Evolutionary conservation across 2,888 invertebrate genomes (phyloP).

Genomic region (Cordilura impudica): DNA sequence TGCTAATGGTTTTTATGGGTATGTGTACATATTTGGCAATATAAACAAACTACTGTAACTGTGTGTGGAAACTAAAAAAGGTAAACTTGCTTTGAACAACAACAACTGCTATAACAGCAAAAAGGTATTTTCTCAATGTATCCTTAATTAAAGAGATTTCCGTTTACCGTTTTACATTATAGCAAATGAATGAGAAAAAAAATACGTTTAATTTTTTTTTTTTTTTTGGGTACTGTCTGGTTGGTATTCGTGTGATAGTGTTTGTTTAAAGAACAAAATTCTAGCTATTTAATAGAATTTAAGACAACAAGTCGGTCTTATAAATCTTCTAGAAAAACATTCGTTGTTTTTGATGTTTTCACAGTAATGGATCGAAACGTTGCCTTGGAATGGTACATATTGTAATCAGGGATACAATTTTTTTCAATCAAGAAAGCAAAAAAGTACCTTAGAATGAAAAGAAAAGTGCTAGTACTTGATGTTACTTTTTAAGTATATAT

Average conservation of each 20-base stretch:
- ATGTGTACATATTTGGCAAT: background rate
- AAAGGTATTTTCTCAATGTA: slow-evolving; percentile 48
- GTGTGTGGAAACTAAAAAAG: slow-evolving; percentile 25
- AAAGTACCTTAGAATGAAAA: too few species aligned
- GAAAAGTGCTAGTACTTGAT: too few species aligned
- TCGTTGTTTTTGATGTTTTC: too few species aligned
- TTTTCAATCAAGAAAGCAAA: too few species aligned
- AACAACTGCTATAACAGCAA: slow-evolving; percentile 1
- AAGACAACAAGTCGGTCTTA: background rate
- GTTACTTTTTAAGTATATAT: too few species aligned
- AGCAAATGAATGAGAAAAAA: background rate
- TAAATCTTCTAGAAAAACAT: too few species aligned
- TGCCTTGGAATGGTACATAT: too few species aligned
- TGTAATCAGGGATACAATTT: too few species aligned
- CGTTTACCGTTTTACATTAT: slow-evolving; percentile 29
- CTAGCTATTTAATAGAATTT: too few species aligned
- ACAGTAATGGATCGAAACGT: too few species aligned
- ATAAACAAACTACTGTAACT: slow-evolving; percentile 27
- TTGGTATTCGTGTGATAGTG: background rate
- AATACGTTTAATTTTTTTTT: background rate
- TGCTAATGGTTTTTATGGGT: slow-evolving; percentile 27
- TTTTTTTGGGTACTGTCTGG: background rate
- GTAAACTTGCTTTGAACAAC: slow-evolving; percentile 10
- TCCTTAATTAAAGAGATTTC: slow-evolving; percentile 64
- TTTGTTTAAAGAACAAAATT: too few species aligned